Base-by-base conservation (phyloP, 2,888 invertebrate genomes). In the Cryptus viduatorius region DNA sequence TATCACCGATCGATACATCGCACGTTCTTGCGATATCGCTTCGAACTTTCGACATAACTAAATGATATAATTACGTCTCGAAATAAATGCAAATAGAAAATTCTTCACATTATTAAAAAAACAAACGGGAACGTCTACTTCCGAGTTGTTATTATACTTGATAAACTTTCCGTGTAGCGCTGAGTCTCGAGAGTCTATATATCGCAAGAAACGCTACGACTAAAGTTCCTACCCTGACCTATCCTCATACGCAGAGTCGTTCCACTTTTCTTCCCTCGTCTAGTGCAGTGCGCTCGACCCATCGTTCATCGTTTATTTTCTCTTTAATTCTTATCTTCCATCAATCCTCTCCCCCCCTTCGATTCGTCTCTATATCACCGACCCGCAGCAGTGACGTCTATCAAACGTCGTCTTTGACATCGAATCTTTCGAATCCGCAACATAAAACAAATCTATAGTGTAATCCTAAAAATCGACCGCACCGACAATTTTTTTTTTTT, bases 221-320 rank as follows among this genome's bases (percentile, higher is more conserved):
- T 56, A 24, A 56, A 56, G 56, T 56, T 56, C 56, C 56, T 19
- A 56, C 56, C 56, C 56, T 56, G 56, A 56, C 56, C 56, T 56
- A 56, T 56, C 56, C 56, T 56, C 56, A 56, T 24, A 56, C 56
- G 19, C 56, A 56, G 56, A 56, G 56, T 24, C 56, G 56, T 24
- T 16, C 56, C 56, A 56, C 56, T 56, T 56, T 56, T 56, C 56
- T 56, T 56, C 56, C 56, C 56, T 56, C 56, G 19, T 37, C 37
- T 37, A 37, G 16, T 56, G 56, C 56, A 19, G 19, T 56, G 56
- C 19, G 19, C 56, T 56, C 56, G 19, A 56, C 56, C 56, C 24
- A 56, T 56, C 56, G 56, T 56, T 24, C 24, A 24, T 10, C 56
- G 56, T 56, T 56, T 24, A 19, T 56, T 24, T 56, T 56, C 19